phyloP scores from a whole-genome alignment of 2,888 invertebrate genomes.

The Sinotaia quadrata region DNA sequence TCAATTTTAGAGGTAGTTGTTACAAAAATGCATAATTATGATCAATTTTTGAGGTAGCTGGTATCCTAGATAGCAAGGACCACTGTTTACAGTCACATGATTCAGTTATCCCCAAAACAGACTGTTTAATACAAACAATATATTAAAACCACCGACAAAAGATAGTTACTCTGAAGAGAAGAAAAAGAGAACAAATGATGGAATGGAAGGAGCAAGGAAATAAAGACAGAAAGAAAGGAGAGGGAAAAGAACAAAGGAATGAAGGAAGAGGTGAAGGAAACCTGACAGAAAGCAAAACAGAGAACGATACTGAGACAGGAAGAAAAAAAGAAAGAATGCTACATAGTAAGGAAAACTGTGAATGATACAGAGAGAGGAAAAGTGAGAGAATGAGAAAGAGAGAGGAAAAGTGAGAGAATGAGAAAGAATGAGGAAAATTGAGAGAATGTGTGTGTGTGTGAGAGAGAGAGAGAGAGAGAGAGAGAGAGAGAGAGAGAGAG shows the following conservation, averaged over 20 bases:
- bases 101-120: no score
- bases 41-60: no score
- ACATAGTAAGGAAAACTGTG: background rate
- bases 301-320: background rate
- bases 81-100: no score
- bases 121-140: no score
- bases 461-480: conserved; percentile 5
- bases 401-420: no score
- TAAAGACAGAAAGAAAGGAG: background rate
- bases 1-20: no score
- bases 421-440: background rate
- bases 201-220: background rate
- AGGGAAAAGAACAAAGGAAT: background rate
- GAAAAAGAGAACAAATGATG: background rate
- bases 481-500: conserved; percentile 2
- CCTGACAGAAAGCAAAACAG: background rate
- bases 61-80: no score
- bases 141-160: no score
- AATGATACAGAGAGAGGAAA: no score
- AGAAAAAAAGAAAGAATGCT: background rate
- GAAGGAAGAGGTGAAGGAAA: background rate
- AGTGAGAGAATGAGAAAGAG: no score
- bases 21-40: no score
- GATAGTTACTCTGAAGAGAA: no score
- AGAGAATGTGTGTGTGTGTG: background rate